These are phyloP conservation scores for Rhizoglyphus robini DNA, from an alignment of 1,140 invertebrate genomes.

Conservation along the genomic window DNA sequence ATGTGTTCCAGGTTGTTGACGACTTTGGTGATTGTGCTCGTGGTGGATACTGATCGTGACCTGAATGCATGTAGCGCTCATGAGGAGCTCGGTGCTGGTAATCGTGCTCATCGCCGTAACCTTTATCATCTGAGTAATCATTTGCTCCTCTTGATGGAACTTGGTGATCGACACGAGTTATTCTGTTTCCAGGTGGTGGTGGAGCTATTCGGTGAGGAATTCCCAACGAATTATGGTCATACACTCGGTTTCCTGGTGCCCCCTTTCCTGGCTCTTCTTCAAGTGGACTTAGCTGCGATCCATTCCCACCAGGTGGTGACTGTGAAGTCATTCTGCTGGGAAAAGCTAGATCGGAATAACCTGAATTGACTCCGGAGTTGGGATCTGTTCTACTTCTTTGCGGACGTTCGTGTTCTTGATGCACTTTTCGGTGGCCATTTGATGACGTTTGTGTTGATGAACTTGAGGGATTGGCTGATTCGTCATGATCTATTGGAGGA, in stretches of 20 bases:
- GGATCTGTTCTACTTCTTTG: neutral
- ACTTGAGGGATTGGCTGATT: too few species aligned
- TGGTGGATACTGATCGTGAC: neutral
- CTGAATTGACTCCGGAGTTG: too few species aligned
- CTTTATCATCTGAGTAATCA: neutral
- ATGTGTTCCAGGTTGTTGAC: neutral
- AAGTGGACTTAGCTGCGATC: neutral
- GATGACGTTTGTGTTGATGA: too few species aligned
- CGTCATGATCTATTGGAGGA: too few species aligned
- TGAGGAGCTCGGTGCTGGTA: neutral
- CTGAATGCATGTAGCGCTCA: neutral
- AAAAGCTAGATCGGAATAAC: neutral
- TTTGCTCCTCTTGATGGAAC: neutral
- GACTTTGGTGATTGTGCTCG: neutral
- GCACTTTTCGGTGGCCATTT: too few species aligned
- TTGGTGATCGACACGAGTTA: neutral
- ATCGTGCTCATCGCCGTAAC: neutral
- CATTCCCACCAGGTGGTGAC: neutral
- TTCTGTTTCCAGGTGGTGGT: neutral
- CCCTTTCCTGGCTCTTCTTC: neutral
- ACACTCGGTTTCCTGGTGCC: neutral
- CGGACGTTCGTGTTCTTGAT: neutral
- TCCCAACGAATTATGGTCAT: neutral
- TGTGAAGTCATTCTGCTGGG: neutral
- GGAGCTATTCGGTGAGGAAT: neutral